Evolutionary conservation across 2,888 invertebrate genomes (phyloP).

Genomic region (Diarsia mendica): DNA sequence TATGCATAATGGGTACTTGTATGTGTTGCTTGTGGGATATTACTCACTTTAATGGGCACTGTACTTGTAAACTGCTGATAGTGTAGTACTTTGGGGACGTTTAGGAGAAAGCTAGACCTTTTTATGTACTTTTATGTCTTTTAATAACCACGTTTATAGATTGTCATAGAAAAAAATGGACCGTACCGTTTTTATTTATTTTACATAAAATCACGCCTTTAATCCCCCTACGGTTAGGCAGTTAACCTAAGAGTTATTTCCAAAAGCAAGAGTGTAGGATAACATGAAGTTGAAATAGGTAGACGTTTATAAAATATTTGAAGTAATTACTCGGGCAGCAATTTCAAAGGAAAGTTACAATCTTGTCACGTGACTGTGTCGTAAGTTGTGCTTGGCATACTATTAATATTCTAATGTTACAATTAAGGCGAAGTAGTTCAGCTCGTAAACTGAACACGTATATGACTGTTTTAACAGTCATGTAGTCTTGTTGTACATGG

Average conservation of each 20-base stretch:
- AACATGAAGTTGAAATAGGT: not conserved
- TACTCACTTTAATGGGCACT: constrained; percentile 11
- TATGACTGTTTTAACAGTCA: constrained; percentile 2
- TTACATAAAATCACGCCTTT: not conserved
- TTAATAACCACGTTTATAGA: not conserved
- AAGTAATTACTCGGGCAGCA: constrained; percentile 1
- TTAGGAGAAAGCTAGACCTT: not conserved
- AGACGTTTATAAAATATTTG: not conserved
- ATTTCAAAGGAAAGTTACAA: constrained; percentile 8
- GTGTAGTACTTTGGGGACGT: not conserved
- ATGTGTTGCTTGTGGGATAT: constrained; percentile 23
- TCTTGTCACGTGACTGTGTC: not conserved
- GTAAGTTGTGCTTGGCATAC: constrained; percentile 10
- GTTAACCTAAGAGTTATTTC: not conserved
- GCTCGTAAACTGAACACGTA: constrained; percentile 18
- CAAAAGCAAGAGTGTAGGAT: not conserved
- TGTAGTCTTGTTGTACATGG: not conserved
- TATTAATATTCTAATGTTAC: constrained; percentile 24
- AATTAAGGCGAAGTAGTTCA: constrained; percentile 22
- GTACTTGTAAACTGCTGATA: constrained; percentile 1
- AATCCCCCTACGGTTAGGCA: not conserved
- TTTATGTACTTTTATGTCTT: not conserved
- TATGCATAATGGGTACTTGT: not conserved
- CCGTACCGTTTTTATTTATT: not conserved
- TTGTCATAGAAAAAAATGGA: not conserved